Percentiles rank a stretch among this genome's conserved stretches.
Evolutionary conservation across 1,140 invertebrate genomes (phyloP).

Genomic region (Pachyrhynchus sulphureomaculatus): DNA sequence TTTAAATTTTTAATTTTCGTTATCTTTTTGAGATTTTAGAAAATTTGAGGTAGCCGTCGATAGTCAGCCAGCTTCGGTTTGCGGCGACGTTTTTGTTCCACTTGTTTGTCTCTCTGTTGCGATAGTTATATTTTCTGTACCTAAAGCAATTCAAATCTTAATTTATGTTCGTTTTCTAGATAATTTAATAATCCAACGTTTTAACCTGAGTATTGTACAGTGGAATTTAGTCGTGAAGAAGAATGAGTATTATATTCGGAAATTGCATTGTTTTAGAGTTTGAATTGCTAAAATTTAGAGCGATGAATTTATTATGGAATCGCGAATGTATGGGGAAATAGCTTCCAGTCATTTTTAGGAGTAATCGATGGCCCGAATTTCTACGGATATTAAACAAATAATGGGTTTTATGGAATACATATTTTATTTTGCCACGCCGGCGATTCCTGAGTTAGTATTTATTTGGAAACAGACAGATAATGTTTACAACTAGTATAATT

Average conservation of each 20-base stretch:
- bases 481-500: no score
- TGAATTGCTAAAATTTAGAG: constrained; percentile 17
- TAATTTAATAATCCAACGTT: not conserved
- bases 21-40: no score
- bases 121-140: no score
- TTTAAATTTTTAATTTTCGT: no score
- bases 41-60: no score
- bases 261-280: constrained; percentile 20
- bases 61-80: no score
- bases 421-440: not conserved
- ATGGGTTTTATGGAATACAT: not conserved
- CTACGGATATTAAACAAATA: constrained; percentile 8
- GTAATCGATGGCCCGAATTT: constrained; percentile 12
- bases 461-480: no score
- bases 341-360: constrained; percentile 9
- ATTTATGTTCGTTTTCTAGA: not conserved
- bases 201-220: not conserved
- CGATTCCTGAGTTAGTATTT: not conserved
- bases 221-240: not conserved
- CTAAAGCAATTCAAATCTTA: no score
- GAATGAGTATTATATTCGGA: constrained; percentile 15
- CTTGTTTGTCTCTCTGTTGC: no score
- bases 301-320: constrained; percentile 13
- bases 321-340: constrained; percentile 7
- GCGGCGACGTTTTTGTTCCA: no score